These are phyloP conservation scores for Hydractinia symbiolongicarpus DNA, from an alignment of 30 jellyfish, hydroid and myxozoan species.

Conservation along the genomic window DNA sequence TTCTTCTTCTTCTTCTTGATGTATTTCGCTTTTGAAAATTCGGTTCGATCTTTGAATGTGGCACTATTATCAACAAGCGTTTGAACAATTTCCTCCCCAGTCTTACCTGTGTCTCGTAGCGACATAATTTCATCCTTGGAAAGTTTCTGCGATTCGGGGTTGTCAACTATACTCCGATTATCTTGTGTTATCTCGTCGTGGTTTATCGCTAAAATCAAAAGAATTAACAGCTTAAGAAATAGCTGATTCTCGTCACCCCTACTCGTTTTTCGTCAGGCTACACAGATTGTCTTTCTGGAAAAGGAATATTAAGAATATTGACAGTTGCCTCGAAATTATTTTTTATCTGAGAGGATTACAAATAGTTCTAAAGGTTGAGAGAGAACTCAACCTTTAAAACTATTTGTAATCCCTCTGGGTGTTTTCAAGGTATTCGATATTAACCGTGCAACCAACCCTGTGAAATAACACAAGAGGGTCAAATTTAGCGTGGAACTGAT, in stretches of 20 bases:
- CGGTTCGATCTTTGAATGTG: conserved; percentile 57
- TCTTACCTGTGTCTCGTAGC: conserved; percentile 52
- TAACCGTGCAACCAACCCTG: no score
- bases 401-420: no score
- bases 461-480: no score
- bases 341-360: no score
- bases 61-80: conserved; percentile 60
- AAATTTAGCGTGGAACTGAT: no score
- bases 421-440: no score
- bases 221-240: neutral
- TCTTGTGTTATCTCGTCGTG: conserved; percentile 34
- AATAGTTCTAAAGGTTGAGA: no score
- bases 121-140: conserved; percentile 60
- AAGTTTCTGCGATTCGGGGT: conserved; percentile 53
- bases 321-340: no score
- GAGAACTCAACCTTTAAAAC: no score
- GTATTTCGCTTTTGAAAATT: conserved; percentile 70
- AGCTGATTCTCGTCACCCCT: neutral
- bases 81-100: conserved; percentile 65
- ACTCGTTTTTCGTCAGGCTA: neutral
- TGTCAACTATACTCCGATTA: conserved; percentile 59
- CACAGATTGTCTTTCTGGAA: no score
- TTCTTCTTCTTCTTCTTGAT: conserved; percentile 75
- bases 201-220: neutral
- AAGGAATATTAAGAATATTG: no score